A percentile compares a stretch with the other conserved stretches of the same genome.
Evolutionary conservation across 1,140 invertebrate genomes (phyloP).

Genomic region (Drosophila persimilis): DNA sequence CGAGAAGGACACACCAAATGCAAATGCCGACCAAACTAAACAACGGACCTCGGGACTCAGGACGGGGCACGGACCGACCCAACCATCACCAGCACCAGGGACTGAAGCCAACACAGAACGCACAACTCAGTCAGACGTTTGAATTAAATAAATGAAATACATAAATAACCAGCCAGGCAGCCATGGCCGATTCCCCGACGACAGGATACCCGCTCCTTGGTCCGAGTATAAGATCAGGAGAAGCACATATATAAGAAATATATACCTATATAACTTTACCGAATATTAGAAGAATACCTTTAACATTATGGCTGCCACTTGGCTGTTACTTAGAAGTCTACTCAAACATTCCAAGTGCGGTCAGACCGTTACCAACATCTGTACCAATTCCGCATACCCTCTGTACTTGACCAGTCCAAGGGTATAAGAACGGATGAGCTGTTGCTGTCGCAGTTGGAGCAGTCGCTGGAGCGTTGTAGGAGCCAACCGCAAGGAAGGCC

Average conservation of each 20-base stretch:
- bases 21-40: conserved; percentile 43
- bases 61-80: background rate
- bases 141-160: conserved; percentile 80
- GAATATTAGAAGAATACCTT: no score
- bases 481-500: conserved; percentile 26
- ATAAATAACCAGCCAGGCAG: conserved; percentile 54
- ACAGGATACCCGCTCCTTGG: background rate
- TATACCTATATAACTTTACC: no score
- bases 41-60: conserved; percentile 9
- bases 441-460: conserved; percentile 19
- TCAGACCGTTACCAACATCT: no score
- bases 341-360: no score
- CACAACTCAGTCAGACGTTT: conserved; percentile 54
- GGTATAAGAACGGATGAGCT: conserved; percentile 53
- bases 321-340: no score
- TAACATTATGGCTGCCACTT: no score
- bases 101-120: conserved; percentile 19
- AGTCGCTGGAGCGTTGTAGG: background rate
- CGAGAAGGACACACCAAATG: conserved; percentile 26
- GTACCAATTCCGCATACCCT: no score
- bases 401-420: no score
- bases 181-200: background rate
- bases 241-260: background rate
- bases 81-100: conserved; percentile 1
- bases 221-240: no score